These are phyloP conservation scores for Acanthis flammea DNA, from an alignment of 2,797 vertebrate genomes.

Conservation along the genomic window DNA sequence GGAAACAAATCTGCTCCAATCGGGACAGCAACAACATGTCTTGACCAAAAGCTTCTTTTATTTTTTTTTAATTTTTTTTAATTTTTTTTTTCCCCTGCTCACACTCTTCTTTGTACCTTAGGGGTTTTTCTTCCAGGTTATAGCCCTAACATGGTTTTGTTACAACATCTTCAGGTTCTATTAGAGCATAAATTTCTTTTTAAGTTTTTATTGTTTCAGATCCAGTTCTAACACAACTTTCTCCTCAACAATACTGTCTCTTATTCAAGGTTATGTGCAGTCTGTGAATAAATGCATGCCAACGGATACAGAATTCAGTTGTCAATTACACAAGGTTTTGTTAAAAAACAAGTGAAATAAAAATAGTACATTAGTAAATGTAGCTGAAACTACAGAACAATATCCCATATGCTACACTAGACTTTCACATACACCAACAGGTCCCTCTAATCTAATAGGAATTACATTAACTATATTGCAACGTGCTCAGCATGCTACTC, in stretches of 20 bases:
- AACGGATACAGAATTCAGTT: not conserved
- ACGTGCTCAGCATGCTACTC: not conserved
- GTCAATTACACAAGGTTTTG: not conserved
- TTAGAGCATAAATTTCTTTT: not conserved
- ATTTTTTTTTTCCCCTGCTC: not conserved
- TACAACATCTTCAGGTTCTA: not conserved
- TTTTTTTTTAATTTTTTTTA: not conserved
- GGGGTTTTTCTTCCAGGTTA: not conserved
- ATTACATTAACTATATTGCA: not conserved
- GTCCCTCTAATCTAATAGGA: not conserved
- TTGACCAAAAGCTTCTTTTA: not conserved
- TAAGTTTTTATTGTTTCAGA: not conserved
- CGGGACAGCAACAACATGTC: not conserved
- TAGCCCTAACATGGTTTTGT: not conserved
- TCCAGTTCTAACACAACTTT: not conserved
- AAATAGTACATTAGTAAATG: not conserved
- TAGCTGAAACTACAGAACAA: not conserved
- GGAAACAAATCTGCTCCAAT: slow-evolving; percentile 16
- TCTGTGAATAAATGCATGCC: not conserved
- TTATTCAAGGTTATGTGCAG: not conserved
- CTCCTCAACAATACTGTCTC: not conserved
- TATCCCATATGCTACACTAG: not conserved
- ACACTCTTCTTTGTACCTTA: not conserved
- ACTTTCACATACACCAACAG: not conserved
- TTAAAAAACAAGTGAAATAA: not conserved